Evolutionary conservation across 2,888 invertebrate species (phyloP).

Genomic region (Celastrina argiolus): DNA sequence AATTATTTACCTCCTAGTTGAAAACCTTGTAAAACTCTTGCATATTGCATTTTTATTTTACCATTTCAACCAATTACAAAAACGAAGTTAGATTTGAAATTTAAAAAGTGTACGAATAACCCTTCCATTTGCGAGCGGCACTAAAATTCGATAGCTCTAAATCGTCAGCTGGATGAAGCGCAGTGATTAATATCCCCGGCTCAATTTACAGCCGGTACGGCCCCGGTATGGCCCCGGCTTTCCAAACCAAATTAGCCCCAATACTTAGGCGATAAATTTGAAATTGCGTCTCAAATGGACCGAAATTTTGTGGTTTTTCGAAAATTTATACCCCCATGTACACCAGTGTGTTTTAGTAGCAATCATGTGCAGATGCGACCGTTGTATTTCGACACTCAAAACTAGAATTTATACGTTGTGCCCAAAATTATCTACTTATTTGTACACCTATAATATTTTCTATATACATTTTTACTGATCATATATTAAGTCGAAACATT

Average conservation of each 20-base stretch:
- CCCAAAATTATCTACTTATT: background rate
- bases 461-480: no score
- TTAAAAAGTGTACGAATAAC: background rate
- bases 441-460: background rate
- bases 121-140: constrained; percentile 4
- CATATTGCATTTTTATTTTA: background rate
- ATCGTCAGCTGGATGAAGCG: constrained; percentile 28
- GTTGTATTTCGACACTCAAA: background rate
- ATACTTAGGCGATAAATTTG: constrained; percentile 36
- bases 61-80: background rate
- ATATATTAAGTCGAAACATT: no score
- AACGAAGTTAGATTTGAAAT: background rate
- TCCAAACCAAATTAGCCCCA: constrained; percentile 52
- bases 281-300: constrained; percentile 35
- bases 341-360: constrained; percentile 28
- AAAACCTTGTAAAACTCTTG: no score
- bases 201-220: constrained; percentile 48
- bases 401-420: no score
- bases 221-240: constrained; percentile 38
- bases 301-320: constrained; percentile 26
- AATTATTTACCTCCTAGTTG: no score
- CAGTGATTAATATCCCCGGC: constrained; percentile 52
- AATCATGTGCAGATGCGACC: constrained; percentile 9
- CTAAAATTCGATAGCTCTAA: constrained; percentile 22
- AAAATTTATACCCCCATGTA: constrained; percentile 16